phyloP scores from a whole-genome alignment of 2,888 invertebrate species.

The Xylota sylvarum region DNA sequence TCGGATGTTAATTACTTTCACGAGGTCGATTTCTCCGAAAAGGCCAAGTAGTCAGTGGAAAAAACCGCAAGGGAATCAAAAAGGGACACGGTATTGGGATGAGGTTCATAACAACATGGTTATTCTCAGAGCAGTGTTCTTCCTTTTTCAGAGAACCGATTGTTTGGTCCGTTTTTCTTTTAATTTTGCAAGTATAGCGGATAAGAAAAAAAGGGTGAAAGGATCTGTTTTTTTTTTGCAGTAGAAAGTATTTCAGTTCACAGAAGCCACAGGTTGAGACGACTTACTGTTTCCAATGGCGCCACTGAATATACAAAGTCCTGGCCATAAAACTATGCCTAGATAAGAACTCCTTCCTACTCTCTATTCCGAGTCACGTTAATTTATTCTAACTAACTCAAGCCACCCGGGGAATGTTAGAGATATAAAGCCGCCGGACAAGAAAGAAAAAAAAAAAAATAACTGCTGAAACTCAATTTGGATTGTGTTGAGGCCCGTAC shows the following conservation, averaged over 20 bases:
- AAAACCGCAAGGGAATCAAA: slow-evolving; percentile 50
- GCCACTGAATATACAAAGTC: neutral
- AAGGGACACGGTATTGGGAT: slow-evolving; percentile 11
- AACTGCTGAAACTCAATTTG: slow-evolving; percentile 51
- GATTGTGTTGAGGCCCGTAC: slow-evolving; percentile 14
- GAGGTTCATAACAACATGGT: slow-evolving; percentile 22
- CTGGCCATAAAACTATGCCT: neutral
- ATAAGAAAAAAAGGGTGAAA: slow-evolving; percentile 49
- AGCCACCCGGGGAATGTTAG: slow-evolving; percentile 6
- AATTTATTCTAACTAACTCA: slow-evolving; percentile 53
- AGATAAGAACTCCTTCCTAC: neutral
- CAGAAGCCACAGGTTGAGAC: neutral
- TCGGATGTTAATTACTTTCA: slow-evolving; percentile 70
- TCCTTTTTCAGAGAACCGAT: slow-evolving; percentile 22
- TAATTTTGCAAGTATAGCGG: slow-evolving; percentile 21
- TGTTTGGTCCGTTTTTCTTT: slow-evolving; percentile 36
- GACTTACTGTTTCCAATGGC: neutral
- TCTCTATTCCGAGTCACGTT: neutral
- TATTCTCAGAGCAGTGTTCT: slow-evolving; percentile 6
- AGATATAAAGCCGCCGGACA: slow-evolving; percentile 35
- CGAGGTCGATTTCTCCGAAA: slow-evolving; percentile 62
- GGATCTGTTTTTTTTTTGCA: neutral
- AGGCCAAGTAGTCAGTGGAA: slow-evolving; percentile 33
- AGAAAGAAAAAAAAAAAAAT: slow-evolving; percentile 17
- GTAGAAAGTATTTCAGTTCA: slow-evolving; percentile 39